These are phyloP conservation scores for Caenorhabditis elegans DNA, from an alignment of 1,140 invertebrate species.

Conservation along the genomic window WBcel235 BX284606.5:10258001-10258500, in stretches of 20 bases:
- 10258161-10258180: not conserved
- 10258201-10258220: not conserved
- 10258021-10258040: not conserved
- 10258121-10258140: too few relatives aligned
- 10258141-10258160: too few relatives aligned
- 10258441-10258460: not conserved
- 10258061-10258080: not conserved
- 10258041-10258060: not conserved
- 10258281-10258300: not conserved
- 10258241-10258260: not conserved
- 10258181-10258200: not conserved
- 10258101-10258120: not conserved
- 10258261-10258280: not conserved
- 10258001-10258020: not conserved
- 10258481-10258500: constrained; percentile 3
- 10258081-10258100: not conserved
- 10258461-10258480: not conserved
- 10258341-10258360: not conserved
- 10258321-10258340: not conserved
- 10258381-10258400: not conserved
- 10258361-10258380: constrained; percentile 29
- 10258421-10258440: not conserved
- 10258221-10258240: too few relatives aligned
- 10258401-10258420: not conserved
- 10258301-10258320: constrained; percentile 10